Evolutionary conservation across 2,797 vertebrate genomes (phyloP), one percentile per base, ranked within the genome.

Genomic region (Astyanax mexicanus): DNA sequence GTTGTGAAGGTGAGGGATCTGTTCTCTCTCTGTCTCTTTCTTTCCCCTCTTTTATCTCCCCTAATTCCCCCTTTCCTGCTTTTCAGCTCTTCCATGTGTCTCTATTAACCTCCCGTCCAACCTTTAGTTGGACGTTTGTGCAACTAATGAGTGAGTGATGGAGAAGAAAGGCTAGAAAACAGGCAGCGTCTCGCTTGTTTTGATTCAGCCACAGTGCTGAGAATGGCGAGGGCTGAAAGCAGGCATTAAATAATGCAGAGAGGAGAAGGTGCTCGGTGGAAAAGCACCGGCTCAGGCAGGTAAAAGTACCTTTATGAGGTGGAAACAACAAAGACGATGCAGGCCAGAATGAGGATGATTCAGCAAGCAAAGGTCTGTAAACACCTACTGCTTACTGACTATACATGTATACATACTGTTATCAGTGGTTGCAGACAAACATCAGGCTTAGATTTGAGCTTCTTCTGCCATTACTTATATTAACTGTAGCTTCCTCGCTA

Each of bases 1-100:
- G 87, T 96, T 64, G 97, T 98, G 81, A 99, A 99, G 97, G 97
- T 99, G 94, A 90, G 96, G 95, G 84, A 88, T 73, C 78, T 85
- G 84, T 84, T 80, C 7, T 64, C 7, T 64, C 25, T 45, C 52
- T 68, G 2, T 19, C 35, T 42, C 17, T n/a, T n/a, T 32, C 29
- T 32, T 32, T 5, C 27, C 13, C 15, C 42, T 47, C 42, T 61
- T 10, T 38, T 8, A n/a, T 19, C 57, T 12, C 47, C n/a, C 69
- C 42, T 19, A 15, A 35, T n/a, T 44, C 29, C 27, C 6, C 40
- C 21, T 62, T 37, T 69, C 45, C 51, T 19, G 6, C 17, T 32
- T 21, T 49, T 44, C 42, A 52, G 47, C 71, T 75, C 54, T 85
- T 83, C 80, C 84, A 9, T 78, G 15, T 85, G 1, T 65, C 25